phyloP scores from a whole-genome alignment of 2,888 invertebrate genomes.

The Drosophila peninsularis region DNA sequence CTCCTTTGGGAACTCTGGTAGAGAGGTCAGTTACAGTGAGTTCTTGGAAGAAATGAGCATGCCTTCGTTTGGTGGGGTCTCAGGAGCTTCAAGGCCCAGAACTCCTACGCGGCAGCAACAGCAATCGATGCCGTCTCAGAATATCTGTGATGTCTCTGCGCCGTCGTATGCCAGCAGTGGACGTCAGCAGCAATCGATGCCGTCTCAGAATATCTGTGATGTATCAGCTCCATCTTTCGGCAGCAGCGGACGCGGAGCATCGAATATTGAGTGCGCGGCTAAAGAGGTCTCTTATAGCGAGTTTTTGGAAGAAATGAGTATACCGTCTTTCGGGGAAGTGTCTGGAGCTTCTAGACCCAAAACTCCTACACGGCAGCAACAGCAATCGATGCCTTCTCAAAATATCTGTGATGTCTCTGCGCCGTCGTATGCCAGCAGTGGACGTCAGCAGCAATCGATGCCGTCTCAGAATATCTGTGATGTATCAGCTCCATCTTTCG shows the following conservation, averaged over 20 bases:
- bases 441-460: neutral
- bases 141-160: neutral
- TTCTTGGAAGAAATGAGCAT: constrained; percentile 29
- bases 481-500: constrained; percentile 5
- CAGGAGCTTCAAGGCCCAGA: constrained; percentile 3
- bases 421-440: constrained; percentile 18
- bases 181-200: neutral
- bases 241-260: neutral
- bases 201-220: neutral
- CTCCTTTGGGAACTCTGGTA: constrained; percentile 1
- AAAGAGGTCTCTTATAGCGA: neutral
- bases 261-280: neutral
- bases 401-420: constrained; percentile 12
- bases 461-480: neutral
- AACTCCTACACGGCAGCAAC: neutral
- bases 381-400: neutral
- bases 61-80: constrained; percentile 29
- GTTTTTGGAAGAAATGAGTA: constrained; percentile 26
- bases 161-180: neutral
- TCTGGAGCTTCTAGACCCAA: constrained; percentile 9
- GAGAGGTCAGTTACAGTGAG: neutral
- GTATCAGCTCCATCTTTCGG: neutral
- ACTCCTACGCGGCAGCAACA: neutral
- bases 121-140: neutral
- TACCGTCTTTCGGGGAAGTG: constrained; percentile 29